phyloP scores from a whole-genome alignment of 2,888 invertebrate species.

The Acanthosepion pharaonis region DNA sequence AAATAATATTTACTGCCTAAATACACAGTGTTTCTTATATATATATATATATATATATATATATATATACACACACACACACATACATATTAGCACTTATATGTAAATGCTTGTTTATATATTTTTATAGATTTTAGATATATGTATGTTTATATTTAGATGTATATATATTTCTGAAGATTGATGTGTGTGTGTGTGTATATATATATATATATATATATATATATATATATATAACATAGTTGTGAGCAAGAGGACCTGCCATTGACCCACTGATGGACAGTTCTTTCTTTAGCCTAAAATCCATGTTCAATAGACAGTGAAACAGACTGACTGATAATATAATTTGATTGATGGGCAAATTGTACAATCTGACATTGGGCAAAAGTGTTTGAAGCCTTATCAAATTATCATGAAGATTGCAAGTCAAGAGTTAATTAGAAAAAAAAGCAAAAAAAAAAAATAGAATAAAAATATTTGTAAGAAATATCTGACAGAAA shows the following conservation, averaged over 20 bases:
- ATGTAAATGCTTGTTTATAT: too few species aligned
- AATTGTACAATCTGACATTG: background rate
- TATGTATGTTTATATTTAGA: too few species aligned
- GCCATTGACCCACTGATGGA: background rate
- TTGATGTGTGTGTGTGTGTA: too few species aligned
- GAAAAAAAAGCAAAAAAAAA: background rate
- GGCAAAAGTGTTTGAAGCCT: background rate
- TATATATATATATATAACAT: too few species aligned
- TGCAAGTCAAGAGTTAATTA: slow-evolving; percentile 15
- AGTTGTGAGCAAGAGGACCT: background rate
- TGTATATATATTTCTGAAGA: too few species aligned
- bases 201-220: too few species aligned
- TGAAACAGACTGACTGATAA: background rate
- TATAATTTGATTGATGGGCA: background rate
- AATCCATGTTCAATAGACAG: slow-evolving; percentile 7
- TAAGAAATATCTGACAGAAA: background rate
- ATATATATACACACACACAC: too few species aligned
- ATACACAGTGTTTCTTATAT: too few species aligned
- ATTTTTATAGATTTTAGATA: too few species aligned
- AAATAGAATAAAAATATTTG: background rate
- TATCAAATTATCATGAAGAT: slow-evolving; percentile 10
- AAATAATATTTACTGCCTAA: too few species aligned
- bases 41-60: too few species aligned
- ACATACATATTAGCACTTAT: too few species aligned
- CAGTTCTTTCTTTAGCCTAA: background rate